phyloP scores from a whole-genome alignment of 2,113 vertebrate genomes.

The Benitochromis conjunctus region DNA sequence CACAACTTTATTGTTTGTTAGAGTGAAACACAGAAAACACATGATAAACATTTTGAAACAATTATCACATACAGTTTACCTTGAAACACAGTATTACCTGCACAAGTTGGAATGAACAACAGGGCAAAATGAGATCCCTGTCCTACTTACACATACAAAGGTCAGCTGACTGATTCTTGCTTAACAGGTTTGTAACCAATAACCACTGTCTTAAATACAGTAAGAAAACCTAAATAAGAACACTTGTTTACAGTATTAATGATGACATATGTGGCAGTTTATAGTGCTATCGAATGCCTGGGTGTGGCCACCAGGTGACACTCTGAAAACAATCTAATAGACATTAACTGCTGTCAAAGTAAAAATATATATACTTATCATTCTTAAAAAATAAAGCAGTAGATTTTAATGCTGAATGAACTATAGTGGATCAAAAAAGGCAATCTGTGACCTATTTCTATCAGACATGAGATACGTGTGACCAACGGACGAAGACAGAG shows the following conservation, averaged over 20 bases:
- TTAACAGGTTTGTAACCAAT: neutral
- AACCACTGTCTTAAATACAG: neutral
- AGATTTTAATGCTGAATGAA: neutral
- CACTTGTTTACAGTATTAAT: neutral
- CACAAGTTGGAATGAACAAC: conserved; percentile 1
- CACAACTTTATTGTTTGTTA: conserved; percentile 26
- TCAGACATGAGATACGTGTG: neutral
- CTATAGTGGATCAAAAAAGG: neutral
- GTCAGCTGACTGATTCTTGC: neutral
- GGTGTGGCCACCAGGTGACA: neutral
- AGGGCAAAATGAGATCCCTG: neutral
- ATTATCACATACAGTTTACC: neutral
- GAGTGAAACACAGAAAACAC: conserved; percentile 11
- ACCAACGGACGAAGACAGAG: neutral
- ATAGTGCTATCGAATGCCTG: neutral
- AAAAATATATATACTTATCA: neutral
- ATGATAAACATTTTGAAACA: neutral
- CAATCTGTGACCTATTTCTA: neutral
- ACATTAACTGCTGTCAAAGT: neutral
- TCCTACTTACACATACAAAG: neutral
- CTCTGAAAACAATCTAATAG: neutral
- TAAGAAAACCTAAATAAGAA: neutral
- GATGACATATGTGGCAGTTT: neutral
- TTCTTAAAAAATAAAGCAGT: neutral
- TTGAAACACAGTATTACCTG: conserved; percentile 6